phyloP scores from a whole-genome alignment of 2,888 invertebrate genomes.

The Alsophila aescularia region DNA sequence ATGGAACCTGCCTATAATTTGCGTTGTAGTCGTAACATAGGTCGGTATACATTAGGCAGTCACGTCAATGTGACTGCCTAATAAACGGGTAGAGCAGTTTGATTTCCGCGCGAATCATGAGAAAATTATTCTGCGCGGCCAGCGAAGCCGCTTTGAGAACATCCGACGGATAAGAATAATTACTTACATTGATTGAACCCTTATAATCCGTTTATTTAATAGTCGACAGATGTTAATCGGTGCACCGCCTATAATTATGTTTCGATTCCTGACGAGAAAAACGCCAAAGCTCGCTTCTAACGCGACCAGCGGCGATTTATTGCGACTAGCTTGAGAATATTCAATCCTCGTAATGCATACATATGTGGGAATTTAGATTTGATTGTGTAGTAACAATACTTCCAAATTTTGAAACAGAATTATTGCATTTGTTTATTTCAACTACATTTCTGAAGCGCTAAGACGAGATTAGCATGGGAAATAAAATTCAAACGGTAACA shows the following conservation, averaged over 20 bases:
- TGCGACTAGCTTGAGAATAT: slow-evolving; percentile 45
- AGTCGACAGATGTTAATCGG: slow-evolving; percentile 84
- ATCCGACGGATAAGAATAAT: slow-evolving; percentile 84
- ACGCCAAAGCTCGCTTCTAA: slow-evolving; percentile 59
- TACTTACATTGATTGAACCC: slow-evolving; percentile 83
- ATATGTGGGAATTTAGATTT: slow-evolving; percentile 35
- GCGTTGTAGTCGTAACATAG: slow-evolving; percentile 61
- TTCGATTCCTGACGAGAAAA: slow-evolving; percentile 80
- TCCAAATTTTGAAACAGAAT: slow-evolving; percentile 25
- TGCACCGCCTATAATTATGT: slow-evolving; percentile 77
- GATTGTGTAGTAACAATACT: slow-evolving; percentile 23
- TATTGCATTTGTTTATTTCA: slow-evolving; percentile 13
- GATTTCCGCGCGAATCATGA: slow-evolving; percentile 82
- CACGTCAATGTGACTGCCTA: slow-evolving; percentile 77
- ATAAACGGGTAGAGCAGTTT: slow-evolving; percentile 76
- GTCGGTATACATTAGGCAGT: slow-evolving; percentile 66
- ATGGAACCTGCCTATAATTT: slow-evolving; percentile 51
- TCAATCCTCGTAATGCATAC: slow-evolving; percentile 24
- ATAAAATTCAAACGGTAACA: slow-evolving; percentile 28
- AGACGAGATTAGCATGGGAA: slow-evolving; percentile 35
- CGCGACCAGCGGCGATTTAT: slow-evolving; percentile 54
- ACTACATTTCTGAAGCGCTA: slow-evolving; percentile 19
- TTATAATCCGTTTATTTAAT: slow-evolving; percentile 82
- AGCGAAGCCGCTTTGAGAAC: slow-evolving; percentile 74
- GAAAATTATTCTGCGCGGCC: slow-evolving; percentile 77